phyloP scores from a whole-genome alignment of 2,797 vertebrate genomes.

The Tapirus indicus region DNA sequence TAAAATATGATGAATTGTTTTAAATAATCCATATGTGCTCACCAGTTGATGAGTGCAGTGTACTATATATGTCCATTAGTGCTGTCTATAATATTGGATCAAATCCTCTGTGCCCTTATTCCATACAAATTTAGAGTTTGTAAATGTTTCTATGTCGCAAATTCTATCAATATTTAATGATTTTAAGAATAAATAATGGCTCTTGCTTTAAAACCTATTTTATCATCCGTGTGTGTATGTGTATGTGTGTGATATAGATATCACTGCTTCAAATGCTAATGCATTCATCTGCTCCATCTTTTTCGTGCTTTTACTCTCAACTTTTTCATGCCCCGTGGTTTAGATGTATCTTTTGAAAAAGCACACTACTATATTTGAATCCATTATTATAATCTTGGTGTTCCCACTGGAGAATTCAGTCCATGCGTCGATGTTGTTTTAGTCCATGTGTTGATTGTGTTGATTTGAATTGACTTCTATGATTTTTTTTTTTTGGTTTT shows the following conservation, averaged over 20 bases:
- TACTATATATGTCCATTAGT: background rate
- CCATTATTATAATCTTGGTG: background rate
- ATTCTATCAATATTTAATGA: background rate
- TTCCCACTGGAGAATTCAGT: background rate
- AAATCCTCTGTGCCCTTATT: background rate
- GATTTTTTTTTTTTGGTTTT: background rate
- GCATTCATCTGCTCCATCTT: no score
- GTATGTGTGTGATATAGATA: no score
- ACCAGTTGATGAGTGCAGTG: no score
- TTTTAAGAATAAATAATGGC: background rate
- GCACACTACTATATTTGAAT: background rate
- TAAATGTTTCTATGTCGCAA: background rate
- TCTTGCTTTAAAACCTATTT: background rate
- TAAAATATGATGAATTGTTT: background rate
- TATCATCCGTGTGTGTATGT: background rate
- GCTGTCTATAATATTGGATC: background rate
- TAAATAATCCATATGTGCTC: background rate
- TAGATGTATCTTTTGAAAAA: background rate
- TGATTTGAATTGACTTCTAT: background rate
- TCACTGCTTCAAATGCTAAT: no score
- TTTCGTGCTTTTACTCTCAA: no score
- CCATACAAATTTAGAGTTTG: background rate
- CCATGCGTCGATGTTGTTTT: background rate
- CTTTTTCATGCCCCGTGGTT: no score
- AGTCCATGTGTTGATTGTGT: background rate